A percentile compares a stretch with the other conserved stretches of the same genome.
These are phyloP conservation scores for Catocala sponsa DNA, from an alignment of 2,888 invertebrate species.

Conservation along the genomic window DNA sequence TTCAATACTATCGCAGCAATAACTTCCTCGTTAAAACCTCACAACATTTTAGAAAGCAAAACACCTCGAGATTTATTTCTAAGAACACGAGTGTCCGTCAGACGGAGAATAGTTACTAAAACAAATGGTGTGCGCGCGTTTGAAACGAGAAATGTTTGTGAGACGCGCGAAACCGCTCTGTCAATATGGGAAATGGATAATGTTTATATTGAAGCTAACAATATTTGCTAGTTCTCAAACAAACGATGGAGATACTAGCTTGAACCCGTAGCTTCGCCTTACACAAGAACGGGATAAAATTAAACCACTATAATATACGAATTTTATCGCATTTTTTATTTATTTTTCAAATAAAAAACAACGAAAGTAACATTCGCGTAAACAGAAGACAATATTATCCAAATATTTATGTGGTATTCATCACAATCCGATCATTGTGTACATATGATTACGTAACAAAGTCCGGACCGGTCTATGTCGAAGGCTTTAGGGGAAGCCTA, in stretches of 20 bases:
- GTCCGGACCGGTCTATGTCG: too few relatives aligned
- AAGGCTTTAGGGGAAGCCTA: too few relatives aligned
- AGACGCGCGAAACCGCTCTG: conserved; percentile 27
- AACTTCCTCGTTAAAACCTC: conserved; percentile 9
- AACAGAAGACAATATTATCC: too few relatives aligned
- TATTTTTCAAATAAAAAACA: too few relatives aligned
- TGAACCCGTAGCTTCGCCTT: too few relatives aligned
- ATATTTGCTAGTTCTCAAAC: not conserved
- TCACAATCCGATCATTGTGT: too few relatives aligned
- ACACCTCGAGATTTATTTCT: conserved; percentile 16
- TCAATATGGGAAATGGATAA: conserved; percentile 22
- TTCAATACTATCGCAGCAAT: not conserved
- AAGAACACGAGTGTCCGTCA: conserved; percentile 18
- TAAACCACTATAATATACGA: too few relatives aligned
- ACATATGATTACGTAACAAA: too few relatives aligned
- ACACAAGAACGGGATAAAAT: too few relatives aligned
- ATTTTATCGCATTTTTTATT: too few relatives aligned
- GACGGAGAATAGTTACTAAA: conserved; percentile 28
- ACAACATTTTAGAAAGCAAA: conserved; percentile 26
- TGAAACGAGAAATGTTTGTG: conserved; percentile 34
- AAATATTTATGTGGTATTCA: too few relatives aligned
- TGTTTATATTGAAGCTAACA: not conserved
- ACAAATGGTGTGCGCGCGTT: conserved; percentile 30
- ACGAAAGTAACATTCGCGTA: too few relatives aligned
- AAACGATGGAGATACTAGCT: not conserved